These are phyloP conservation scores for Microtus pennsylvanicus DNA, from an alignment of 2,113 vertebrate species.

Conservation along the genomic window DNA sequence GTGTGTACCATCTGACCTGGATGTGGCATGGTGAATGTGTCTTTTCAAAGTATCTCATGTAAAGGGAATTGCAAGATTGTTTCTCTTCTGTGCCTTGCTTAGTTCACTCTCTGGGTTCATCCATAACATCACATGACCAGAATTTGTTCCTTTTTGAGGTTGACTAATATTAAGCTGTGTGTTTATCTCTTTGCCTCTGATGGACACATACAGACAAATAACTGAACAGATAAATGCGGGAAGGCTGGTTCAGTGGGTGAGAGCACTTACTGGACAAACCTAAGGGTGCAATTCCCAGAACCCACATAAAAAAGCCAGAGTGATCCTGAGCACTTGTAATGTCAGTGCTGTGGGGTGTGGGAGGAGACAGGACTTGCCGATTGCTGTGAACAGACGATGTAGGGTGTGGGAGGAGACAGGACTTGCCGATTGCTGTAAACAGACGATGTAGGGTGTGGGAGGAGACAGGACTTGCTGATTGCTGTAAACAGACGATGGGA, in stretches of 20 bases:
- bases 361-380: background rate
- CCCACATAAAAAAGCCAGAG: background rate
- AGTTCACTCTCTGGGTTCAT: constrained; percentile 7
- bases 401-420: background rate
- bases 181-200: background rate
- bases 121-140: background rate
- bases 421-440: background rate
- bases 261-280: background rate
- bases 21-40: background rate
- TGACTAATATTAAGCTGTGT: background rate
- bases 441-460: background rate
- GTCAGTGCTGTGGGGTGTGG: background rate
- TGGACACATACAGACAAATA: background rate
- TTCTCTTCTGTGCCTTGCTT: background rate
- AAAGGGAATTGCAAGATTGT: background rate
- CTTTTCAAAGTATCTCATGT: background rate
- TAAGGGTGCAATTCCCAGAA: background rate
- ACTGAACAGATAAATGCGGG: background rate
- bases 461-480: background rate
- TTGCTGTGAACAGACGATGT: background rate
- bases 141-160: constrained; percentile 1
- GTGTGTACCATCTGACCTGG: background rate
- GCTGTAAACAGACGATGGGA: background rate
- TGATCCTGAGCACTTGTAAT: too few species aligned
- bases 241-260: background rate